phyloP scores from a whole-genome alignment of 1,140 invertebrate species.

The Micrasema longulum region DNA sequence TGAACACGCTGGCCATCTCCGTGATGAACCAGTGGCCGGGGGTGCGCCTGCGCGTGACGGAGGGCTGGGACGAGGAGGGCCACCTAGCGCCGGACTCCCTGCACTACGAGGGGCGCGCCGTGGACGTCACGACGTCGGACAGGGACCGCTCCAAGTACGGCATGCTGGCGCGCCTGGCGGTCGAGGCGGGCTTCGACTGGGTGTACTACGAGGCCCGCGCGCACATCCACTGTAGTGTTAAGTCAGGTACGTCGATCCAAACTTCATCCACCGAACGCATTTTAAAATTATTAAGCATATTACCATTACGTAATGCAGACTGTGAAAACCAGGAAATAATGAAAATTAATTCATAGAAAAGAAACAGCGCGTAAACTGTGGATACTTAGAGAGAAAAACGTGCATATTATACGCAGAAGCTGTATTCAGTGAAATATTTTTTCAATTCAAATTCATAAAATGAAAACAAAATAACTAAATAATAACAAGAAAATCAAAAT shows the following conservation, averaged over 20 bases:
- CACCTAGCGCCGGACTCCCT: conserved; percentile 84
- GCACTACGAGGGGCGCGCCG: conserved; percentile 95
- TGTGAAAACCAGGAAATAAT: too few species aligned
- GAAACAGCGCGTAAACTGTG: too few species aligned
- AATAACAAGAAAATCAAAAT: too few species aligned
- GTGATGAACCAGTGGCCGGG: conserved; percentile 99
- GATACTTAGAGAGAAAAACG: too few species aligned
- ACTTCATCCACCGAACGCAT: too few species aligned
- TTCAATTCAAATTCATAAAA: too few species aligned
- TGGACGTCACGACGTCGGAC: conserved; percentile 95
- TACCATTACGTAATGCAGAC: too few species aligned
- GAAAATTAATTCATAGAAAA: too few species aligned
- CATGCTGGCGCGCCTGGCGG: conserved; percentile 94
- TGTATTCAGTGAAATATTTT: too few species aligned
- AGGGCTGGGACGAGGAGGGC: conserved; percentile 93
- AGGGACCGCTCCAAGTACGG: conserved; percentile 93
- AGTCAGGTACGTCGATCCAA: conserved; percentile 97
- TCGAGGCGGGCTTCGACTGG: conserved; percentile 98
- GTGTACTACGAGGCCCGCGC: conserved; percentile 95
- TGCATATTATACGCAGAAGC: too few species aligned
- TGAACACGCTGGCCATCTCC: conserved; percentile 93
- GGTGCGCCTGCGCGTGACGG: conserved; percentile 90
- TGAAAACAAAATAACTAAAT: too few species aligned
- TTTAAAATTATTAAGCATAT: too few species aligned
- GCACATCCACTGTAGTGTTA: conserved; percentile 97